A percentile compares a stretch with the other conserved stretches of the same genome.
phyloP scores from a whole-genome alignment of 2,888 invertebrate genomes.

The Callyntrura guangdongensis region DNA sequence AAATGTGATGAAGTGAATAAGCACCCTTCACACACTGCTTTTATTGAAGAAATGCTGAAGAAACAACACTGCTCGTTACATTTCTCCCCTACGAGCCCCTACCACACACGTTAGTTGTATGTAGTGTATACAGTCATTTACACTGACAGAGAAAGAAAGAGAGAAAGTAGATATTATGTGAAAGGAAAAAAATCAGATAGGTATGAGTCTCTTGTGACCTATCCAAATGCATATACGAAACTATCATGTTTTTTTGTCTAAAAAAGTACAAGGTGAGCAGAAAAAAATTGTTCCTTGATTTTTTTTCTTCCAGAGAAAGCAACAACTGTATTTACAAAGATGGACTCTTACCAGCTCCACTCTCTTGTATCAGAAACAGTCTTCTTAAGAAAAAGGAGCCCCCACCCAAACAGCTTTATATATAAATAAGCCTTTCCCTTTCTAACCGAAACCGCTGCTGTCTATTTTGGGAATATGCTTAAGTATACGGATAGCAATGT shows the following conservation, averaged over 20 bases:
- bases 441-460: too few relatives aligned
- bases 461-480: too few relatives aligned
- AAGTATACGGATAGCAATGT: too few relatives aligned
- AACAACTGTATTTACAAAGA: conserved; percentile 33
- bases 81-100: too few relatives aligned
- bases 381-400: conserved; percentile 5
- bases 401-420: conserved; percentile 34
- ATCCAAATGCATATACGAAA: conserved; percentile 75
- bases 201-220: conserved; percentile 82
- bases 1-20: conserved; percentile 74
- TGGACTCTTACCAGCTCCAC: not conserved
- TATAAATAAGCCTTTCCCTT: too few relatives aligned
- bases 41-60: too few relatives aligned
- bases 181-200: conserved; percentile 76
- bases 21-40: conserved; percentile 42
- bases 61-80: conserved; percentile 2
- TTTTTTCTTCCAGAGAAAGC: conserved; percentile 36
- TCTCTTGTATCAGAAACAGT: too few relatives aligned
- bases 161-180: too few relatives aligned
- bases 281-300: conserved; percentile 26
- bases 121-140: conserved; percentile 30
- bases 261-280: conserved; percentile 74
- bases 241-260: conserved; percentile 59
- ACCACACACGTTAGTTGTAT: too few relatives aligned
- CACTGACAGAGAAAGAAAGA: not conserved